phyloP scores from a whole-genome alignment of 1,140 invertebrate genomes.

The Hormaphis cornu region DNA sequence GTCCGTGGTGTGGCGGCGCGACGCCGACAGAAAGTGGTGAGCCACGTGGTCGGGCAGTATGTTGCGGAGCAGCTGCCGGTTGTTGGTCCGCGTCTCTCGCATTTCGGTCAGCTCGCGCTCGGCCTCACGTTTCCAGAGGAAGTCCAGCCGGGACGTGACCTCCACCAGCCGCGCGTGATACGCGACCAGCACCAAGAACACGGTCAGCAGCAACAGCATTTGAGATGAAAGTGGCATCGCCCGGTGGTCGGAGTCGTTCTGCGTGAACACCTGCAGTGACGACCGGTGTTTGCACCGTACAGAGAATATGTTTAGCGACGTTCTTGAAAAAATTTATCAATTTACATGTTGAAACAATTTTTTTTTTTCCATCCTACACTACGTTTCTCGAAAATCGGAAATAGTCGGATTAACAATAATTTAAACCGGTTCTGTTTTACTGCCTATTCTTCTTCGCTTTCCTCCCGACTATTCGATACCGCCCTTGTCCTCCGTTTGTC shows the following conservation, averaged over 20 bases:
- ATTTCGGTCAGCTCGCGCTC: constrained; percentile 84
- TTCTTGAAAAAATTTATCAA: too few relatives aligned
- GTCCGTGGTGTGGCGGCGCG: neutral
- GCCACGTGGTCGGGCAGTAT: constrained; percentile 95
- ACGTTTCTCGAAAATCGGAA: too few relatives aligned
- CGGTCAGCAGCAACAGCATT: constrained; percentile 67
- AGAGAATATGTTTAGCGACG: too few relatives aligned
- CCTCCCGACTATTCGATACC: too few relatives aligned
- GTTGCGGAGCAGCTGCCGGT: constrained; percentile 77
- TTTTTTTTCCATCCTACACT: too few relatives aligned
- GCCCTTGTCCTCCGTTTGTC: too few relatives aligned
- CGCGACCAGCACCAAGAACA: constrained; percentile 77
- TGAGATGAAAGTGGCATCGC: constrained; percentile 59
- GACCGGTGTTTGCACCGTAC: too few relatives aligned
- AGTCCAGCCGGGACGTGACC: constrained; percentile 81
- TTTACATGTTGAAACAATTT: too few relatives aligned
- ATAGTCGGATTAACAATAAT: too few relatives aligned
- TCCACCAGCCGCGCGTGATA: constrained; percentile 86
- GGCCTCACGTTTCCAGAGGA: constrained; percentile 90
- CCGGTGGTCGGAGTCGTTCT: constrained; percentile 33
- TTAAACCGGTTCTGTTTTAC: too few relatives aligned
- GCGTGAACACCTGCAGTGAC: constrained; percentile 41
- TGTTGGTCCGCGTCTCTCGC: constrained; percentile 75
- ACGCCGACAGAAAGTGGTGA: constrained; percentile 70
- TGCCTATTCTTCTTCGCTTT: too few relatives aligned